Evolutionary conservation across 2,113 vertebrate species (phyloP).

Genomic region (Chaetorhynchus papuensis): DNA sequence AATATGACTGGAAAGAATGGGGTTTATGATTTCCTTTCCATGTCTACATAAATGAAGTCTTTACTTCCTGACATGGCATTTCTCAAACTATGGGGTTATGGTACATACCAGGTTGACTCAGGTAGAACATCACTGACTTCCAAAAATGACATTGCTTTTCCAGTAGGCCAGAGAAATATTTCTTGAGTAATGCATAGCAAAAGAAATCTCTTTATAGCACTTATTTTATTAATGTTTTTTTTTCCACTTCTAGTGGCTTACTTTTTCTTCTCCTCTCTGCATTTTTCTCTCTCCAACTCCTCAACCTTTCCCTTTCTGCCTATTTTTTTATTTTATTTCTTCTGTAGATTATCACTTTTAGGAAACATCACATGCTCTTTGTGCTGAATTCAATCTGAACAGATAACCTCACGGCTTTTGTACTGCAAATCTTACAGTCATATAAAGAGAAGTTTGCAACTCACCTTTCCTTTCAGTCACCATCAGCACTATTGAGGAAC

Average conservation of each 20-base stretch:
- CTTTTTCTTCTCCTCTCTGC: not conserved
- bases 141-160: slow-evolving; percentile 16
- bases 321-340: not conserved
- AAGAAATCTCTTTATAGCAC: not conserved
- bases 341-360: not conserved
- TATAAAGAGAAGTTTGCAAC: not conserved
- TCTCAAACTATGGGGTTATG: slow-evolving; percentile 2
- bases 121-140: not conserved
- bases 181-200: not conserved
- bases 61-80: slow-evolving; percentile 7
- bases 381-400: not conserved
- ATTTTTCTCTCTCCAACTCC: not conserved
- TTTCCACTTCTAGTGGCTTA: not conserved
- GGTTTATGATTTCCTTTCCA: not conserved
- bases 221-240: not conserved
- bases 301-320: not conserved
- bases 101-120: not conserved
- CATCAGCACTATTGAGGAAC: not conserved
- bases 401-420: not conserved
- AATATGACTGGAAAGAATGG: not conserved
- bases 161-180: not conserved
- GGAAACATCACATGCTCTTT: not conserved
- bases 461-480: not conserved
- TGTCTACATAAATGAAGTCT: not conserved
- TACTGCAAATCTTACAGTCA: not conserved